A percentile compares a stretch with the other conserved stretches of the same genome.
phyloP scores from a whole-genome alignment of 2,888 invertebrate genomes.

The Xanthorhoe spadicearia region DNA sequence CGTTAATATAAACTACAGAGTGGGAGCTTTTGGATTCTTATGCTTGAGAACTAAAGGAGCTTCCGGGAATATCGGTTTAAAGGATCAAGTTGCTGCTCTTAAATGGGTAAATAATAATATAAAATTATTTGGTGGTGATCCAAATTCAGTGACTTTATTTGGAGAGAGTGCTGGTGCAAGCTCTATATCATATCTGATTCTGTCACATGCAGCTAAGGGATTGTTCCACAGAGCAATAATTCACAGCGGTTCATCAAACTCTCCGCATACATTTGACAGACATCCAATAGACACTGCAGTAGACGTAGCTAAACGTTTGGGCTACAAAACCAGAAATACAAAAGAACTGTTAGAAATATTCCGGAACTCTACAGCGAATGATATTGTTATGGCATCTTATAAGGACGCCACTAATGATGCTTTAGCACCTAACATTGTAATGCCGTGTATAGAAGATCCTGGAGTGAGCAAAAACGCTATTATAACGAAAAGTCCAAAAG shows the following conservation, averaged over 20 bases:
- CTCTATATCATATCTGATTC: constrained; percentile 42
- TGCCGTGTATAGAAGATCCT: constrained; percentile 49
- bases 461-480: constrained; percentile 37
- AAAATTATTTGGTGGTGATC: constrained; percentile 53
- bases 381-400: constrained; percentile 48
- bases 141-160: constrained; percentile 47
- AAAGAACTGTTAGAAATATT: constrained; percentile 51
- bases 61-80: constrained; percentile 56
- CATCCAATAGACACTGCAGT: constrained; percentile 46
- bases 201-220: constrained; percentile 51
- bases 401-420: constrained; percentile 42
- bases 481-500: constrained; percentile 43
- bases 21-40: constrained; percentile 55
- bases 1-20: constrained; percentile 54
- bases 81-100: constrained; percentile 55
- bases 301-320: constrained; percentile 46
- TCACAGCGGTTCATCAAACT: constrained; percentile 54
- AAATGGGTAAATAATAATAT: constrained; percentile 57
- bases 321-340: constrained; percentile 46
- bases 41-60: constrained; percentile 51
- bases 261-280: constrained; percentile 47
- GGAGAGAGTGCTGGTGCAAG: constrained; percentile 23
- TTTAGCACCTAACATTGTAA: constrained; percentile 44
- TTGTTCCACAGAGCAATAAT: constrained; percentile 58
- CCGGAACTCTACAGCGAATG: constrained; percentile 45